Conservation (phyloP, 1,140 invertebrate species). For the Penaeus vannamei region DNA sequence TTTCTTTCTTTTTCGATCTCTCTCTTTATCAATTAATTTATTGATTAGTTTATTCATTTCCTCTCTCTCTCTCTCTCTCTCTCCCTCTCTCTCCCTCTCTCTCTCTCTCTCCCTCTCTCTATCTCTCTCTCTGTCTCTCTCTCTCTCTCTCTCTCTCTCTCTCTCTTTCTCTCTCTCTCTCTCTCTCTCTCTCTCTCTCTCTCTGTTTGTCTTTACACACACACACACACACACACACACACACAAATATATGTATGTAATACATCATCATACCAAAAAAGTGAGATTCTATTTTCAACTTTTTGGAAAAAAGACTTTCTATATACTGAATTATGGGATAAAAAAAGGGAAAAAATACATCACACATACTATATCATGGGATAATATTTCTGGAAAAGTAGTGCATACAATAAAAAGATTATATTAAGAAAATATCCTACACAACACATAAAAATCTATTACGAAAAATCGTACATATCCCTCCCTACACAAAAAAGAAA, state of each 20-base stretch:
- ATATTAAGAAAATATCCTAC: no score
- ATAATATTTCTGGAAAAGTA: no score
- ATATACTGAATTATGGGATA: no score
- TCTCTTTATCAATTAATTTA: neutral
- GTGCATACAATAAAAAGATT: no score
- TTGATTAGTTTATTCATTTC: neutral
- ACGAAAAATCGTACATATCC: no score
- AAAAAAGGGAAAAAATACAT: no score
- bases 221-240: neutral
- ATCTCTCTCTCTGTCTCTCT: neutral
- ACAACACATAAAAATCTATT: no score
- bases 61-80: neutral
- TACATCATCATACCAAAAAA: neutral
- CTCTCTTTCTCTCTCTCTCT: neutral
- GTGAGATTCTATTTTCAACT: no score
- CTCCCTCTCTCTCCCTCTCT: slow-evolving; percentile 2
- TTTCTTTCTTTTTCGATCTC: neutral
- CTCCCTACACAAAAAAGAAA: no score
- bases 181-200: neutral
- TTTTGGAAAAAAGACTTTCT: no score
- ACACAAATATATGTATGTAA: neutral
- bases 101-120: slow-evolving; percentile 2
- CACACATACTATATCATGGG: no score
- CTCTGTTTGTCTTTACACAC: neutral
- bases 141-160: neutral